Base-by-base conservation (phyloP, 2,113 vertebrate genomes). In the Carettochelys insculpta region DNA sequence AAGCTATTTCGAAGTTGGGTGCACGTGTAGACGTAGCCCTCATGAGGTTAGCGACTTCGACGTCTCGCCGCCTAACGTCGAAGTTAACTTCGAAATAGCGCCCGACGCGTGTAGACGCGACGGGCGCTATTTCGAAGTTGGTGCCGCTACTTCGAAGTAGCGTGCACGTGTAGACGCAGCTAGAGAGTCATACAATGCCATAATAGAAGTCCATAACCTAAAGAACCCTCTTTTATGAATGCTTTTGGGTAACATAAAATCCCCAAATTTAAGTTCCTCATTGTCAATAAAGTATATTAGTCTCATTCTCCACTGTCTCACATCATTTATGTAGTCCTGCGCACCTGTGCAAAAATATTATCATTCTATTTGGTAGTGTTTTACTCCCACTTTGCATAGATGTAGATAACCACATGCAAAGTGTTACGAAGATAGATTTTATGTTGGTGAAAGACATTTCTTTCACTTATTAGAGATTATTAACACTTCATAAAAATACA, bases 401-500 rank as follows among this genome's bases (percentile, higher is more conserved):
- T n/a, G 58, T 65, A 65, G 14, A 17, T 65, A 34, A 17, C 16
- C 3, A 65, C 58, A 65, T 19, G 19, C 9, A 68, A 68, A 10
- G 61, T 68, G 8, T 38, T 68, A 38, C 17, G 61, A 34, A 68
- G 61, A 38, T 38, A 68, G 7, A 4, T 82, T 80, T 90, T 96
- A 90, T 20, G 89, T 43, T 81, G 22, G 94, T 71, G 16, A 80
- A 93, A 47, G 83, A 9, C 56, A 88, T 90, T 92, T 94, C 12
- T 94, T 86, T 83, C 38, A 85, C 43, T 85, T 94, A 92, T 95
- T 95, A 93, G 87, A n/a, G n/a, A n/a, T n/a, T n/a, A n/a, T n/a
- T n/a, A n/a, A n/a, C 89, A 96, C 92, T 90, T 94, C 91, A 96
- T 95, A 85, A 88, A 94, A 91, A 84, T 38, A 85, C 65, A 90